Conservation (phyloP, 2,888 invertebrate species). For the Noctua comes region DNA sequence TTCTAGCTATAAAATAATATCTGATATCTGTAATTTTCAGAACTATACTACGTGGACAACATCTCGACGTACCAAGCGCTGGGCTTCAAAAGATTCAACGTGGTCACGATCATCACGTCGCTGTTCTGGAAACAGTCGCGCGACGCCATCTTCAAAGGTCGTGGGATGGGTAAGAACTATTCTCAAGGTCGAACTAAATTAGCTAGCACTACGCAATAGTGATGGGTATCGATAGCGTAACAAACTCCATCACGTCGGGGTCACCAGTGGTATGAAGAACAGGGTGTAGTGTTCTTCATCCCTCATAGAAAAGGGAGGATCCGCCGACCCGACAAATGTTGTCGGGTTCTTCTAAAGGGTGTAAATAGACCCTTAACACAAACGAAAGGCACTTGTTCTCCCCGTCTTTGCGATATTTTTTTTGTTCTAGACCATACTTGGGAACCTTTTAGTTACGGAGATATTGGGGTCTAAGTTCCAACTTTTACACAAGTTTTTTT, state of each 20-base stretch:
- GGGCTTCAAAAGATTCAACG: constrained; percentile 91
- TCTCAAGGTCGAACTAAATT: background rate
- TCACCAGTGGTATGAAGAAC: too few species aligned
- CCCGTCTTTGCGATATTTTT: too few species aligned
- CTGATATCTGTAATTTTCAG: constrained; percentile 79
- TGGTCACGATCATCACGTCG: constrained; percentile 88
- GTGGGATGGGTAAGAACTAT: constrained; percentile 81
- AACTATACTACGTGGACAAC: constrained; percentile 90
- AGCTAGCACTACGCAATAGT: background rate
- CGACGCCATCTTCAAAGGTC: constrained; percentile 88
- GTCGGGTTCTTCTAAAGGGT: too few species aligned
- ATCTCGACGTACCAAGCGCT: constrained; percentile 90
- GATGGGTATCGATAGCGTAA: background rate
- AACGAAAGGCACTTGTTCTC: too few species aligned
- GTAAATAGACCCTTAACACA: too few species aligned
- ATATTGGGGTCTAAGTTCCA: too few species aligned
- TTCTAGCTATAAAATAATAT: constrained; percentile 2
- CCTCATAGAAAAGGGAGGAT: too few species aligned
- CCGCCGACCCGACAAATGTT: too few species aligned
- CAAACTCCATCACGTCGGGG: background rate
- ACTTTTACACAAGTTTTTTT: too few species aligned
- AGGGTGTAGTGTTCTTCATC: too few species aligned
- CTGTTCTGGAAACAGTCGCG: constrained; percentile 90
- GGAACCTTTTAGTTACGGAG: too few species aligned
- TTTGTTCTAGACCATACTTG: too few species aligned